A percentile compares a stretch with the other conserved stretches of the same genome.
These are phyloP conservation scores for Diorhabda elongata DNA, from an alignment of 1,140 invertebrate species.

Conservation along the genomic window DNA sequence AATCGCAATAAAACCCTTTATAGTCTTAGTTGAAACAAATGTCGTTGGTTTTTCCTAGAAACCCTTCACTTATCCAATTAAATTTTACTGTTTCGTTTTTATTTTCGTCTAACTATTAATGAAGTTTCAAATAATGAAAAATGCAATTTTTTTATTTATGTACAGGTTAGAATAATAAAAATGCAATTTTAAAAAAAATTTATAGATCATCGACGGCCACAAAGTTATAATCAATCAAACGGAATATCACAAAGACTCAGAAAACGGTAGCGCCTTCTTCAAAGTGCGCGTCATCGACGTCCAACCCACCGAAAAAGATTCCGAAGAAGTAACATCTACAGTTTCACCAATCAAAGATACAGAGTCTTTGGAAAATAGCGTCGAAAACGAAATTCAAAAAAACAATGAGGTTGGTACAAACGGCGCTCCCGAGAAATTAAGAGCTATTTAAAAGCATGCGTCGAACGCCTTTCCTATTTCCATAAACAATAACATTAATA, in stretches of 20 bases:
- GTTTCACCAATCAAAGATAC: slow-evolving; percentile 23
- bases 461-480: not conserved
- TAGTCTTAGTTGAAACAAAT: too few relatives aligned
- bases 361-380: slow-evolving; percentile 37
- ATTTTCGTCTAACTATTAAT: too few relatives aligned
- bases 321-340: slow-evolving; percentile 25
- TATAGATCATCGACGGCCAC: slow-evolving; percentile 54
- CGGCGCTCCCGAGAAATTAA: slow-evolving; percentile 36
- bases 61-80: too few relatives aligned
- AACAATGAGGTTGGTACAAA: slow-evolving; percentile 42
- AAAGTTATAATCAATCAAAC: slow-evolving; percentile 58
- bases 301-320: slow-evolving; percentile 43
- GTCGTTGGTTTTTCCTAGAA: too few relatives aligned
- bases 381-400: slow-evolving; percentile 40
- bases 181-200: not conserved
- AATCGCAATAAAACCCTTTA: too few relatives aligned
- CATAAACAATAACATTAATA: not conserved
- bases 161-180: too few relatives aligned
- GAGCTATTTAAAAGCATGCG: slow-evolving; percentile 21
- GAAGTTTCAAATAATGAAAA: too few relatives aligned
- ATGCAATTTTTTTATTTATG: too few relatives aligned
- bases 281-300: slow-evolving; percentile 54
- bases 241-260: slow-evolving; percentile 49
- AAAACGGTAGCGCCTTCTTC: slow-evolving; percentile 46
- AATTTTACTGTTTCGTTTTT: too few relatives aligned